Evolutionary conservation across 2,888 invertebrate genomes (phyloP), one percentile per base, ranked within the genome.

Genomic region (Pocota personata): DNA sequence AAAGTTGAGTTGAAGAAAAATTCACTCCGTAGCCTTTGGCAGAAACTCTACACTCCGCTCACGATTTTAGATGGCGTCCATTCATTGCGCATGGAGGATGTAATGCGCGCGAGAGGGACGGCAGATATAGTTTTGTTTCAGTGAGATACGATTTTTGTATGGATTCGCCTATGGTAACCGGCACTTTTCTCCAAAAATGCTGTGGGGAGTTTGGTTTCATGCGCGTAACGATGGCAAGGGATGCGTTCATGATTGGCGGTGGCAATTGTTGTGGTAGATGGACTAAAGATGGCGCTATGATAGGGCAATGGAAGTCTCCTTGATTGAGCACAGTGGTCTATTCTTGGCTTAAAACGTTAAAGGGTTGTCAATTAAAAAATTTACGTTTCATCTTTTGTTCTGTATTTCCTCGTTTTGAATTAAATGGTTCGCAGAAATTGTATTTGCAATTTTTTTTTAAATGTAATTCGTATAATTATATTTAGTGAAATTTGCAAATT

Each of bases 51-150:
- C 88, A 88, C 64, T 87, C 77, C 78, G 87, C 87, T 88, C 84
- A 87, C 88, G 66, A 84, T 86, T 88, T 87, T 89, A 84, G 89
- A 89, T 89, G 89, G 89, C 89, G 89, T 89, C 89, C 89, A 87
- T 87, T 82, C 79, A 87, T 76, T 89, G 88, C 89, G 89, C 89
- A 89, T 89, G 89, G 67, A 87, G 75, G 57, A 73, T 87, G 71
- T 72, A 37, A 48, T 87, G 79, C 69, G 83, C 58, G 71, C 0
- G 75, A 80, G 30, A 62, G 69, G 35, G 80, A 71, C 62, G 7
- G 12, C 14, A 5, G 24, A 57, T 48, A 5, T 1, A 37, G 19
- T 60, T 48, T 21, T 52, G 14, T 21, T 27, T 52, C 16, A 87
- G 5, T 21, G 48, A 87, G n/a, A 16, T 87, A 67, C 62, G 60